Base-by-base conservation (phyloP, 1,140 invertebrate species). In the Chionoecetes opilio region DNA sequence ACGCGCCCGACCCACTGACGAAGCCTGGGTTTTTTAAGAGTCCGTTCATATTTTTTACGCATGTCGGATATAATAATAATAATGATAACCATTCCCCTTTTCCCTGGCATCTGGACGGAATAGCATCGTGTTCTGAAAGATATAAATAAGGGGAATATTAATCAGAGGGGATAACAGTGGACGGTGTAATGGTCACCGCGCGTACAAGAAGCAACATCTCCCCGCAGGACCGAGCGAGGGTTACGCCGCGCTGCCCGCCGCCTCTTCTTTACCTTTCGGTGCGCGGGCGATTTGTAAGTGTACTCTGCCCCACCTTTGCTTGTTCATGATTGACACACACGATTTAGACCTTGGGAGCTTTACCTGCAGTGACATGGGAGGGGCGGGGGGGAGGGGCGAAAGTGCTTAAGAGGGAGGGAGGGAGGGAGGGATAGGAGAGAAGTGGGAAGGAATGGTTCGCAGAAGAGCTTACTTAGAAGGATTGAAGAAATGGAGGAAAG, bases 311-410 rank as follows among this genome's bases (percentile, higher is more conserved):
- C 93, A 91, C 93, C 93, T 94, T 94, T 94, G 93, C 93, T 94
- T 94, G 93, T 94, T 94, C 93, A 94, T 94, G 93, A 94, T 94
- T 94, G 93, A 94, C 93, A 91, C 93, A 91, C 93, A 91, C 93
- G 88, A 94, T 91, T 94, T 94, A 94, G 89, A 94, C 93, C 89
- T 94, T 91, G 93, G 93, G 93, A 94, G 89, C 88, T 46, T 82
- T 91, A 91, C 89, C 88, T 94, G 93, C 93, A 94, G 93, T 94
- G 93, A 94, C 93, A 94, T 89, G 88, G 63, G n/a, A 63, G 93
- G 85, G 31, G 85, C 37, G 92, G 75, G 5, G 34, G 32, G 34
- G 92, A 53, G 31, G 92, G 31, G 32, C 2, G 41, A 26, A 41
- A 86, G 31, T 37, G 91, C 37, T 87, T 38, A 32, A 93, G 82